These are phyloP conservation scores for Cetoscarus ocellatus DNA, from an alignment of 2,797 vertebrate genomes.

Conservation along the genomic window DNA sequence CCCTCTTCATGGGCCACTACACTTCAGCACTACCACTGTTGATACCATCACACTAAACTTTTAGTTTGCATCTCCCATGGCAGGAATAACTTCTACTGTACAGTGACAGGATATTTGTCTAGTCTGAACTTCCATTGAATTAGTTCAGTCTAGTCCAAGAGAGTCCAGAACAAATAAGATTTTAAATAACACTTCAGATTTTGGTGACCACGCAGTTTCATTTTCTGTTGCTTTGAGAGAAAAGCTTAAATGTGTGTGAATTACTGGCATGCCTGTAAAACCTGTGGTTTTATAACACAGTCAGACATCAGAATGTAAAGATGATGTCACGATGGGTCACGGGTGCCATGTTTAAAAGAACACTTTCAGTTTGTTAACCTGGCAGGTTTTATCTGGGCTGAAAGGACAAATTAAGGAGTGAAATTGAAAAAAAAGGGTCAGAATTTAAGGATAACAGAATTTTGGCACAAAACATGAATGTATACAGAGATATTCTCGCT, in stretches of 20 bases:
- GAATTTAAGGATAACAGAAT: too few species aligned
- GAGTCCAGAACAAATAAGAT: conserved; percentile 27
- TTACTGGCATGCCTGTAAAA: conserved; percentile 56
- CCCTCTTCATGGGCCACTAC: conserved; percentile 62
- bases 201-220: conserved; percentile 38
- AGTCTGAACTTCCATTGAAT: conserved; percentile 32
- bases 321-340: too few species aligned
- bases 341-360: too few species aligned
- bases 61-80: conserved; percentile 59
- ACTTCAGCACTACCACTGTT: conserved; percentile 73
- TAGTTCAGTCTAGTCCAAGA: conserved; percentile 32
- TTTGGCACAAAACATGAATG: too few species aligned
- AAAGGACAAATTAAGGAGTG: too few species aligned
- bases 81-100: conserved; percentile 76
- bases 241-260: conserved; percentile 44
- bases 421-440: too few species aligned
- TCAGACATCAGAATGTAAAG: conserved; percentile 16
- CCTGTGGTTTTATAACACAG: conserved; percentile 45
- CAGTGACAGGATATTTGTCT: conserved; percentile 56
- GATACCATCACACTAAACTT: conserved; percentile 60
- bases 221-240: conserved; percentile 37
- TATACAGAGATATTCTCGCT: too few species aligned
- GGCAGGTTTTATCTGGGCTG: too few species aligned
- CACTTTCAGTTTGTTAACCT: too few species aligned
- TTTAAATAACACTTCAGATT: conserved; percentile 13